Evolutionary conservation across 2,113 vertebrate genomes (phyloP), one percentile per base, ranked within the genome.

Genomic region (Takifugu bimaculatus): DNA sequence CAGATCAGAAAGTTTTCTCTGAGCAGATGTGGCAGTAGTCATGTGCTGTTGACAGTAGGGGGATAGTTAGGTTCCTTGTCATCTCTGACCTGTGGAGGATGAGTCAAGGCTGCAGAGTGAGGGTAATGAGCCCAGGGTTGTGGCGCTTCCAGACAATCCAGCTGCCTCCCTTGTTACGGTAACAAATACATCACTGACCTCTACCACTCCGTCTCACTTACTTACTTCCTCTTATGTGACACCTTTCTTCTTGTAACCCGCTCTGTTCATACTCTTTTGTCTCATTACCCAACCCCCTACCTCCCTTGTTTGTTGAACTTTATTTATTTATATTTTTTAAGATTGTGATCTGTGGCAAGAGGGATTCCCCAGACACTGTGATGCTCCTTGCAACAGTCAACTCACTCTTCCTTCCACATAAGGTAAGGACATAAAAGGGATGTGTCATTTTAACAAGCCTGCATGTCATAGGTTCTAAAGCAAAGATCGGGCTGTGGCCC

Each of bases 261-360:
- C 13, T 52, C 15, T 44, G 3, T 63, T 54, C 26, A 4, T 25
- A 47, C 50, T 20, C 26, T 14, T 29, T 14, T 61, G 3, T 26
- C 20, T 50, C 9, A n/a, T 20, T 9, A 20, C 20, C 47, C 25
- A 20, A 25, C 20, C 44, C 15, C 58, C 29, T 4, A 50, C 39
- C 54, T 10, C 43, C 26, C 48, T 65, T 42, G 5, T 11, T 44
- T 14, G 0, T 28, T 27, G 14, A 0, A 12, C 44, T 51, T 60
- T 48, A 12, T 28, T 56, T 42, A 0, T 65, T 48, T 39, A 39
- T 39, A 2, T 48, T 52, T 45, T 15, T 51, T 47, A 72, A 98
- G 96, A 92, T 98, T 0, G 79, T 97, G 71, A 90, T 98, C 86
- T 93, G 93, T 61, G 94, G 95, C 28, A 89, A 92, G 67, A 92